Base-by-base conservation (phyloP, 2,113 vertebrate species). In the Rousettus leschenaultii region DNA sequence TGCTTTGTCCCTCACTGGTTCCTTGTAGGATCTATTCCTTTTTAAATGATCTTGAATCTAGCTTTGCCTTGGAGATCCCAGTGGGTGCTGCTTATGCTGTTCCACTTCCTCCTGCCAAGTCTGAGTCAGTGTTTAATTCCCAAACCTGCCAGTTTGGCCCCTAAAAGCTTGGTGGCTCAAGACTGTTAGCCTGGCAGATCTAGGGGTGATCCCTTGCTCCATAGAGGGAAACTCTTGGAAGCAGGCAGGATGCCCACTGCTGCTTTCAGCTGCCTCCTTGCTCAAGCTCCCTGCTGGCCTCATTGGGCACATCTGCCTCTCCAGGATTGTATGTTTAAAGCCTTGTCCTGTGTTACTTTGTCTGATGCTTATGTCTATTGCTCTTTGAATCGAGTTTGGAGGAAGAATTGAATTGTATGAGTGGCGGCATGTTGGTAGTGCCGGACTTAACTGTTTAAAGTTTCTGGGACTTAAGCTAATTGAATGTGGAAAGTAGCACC, bases 341-440 rank as follows among this genome's bases (percentile, higher is more conserved):
- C 91, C 43, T 87, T 78, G 93, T 95, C 40, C 61, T 75, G 40
- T 98, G 98, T 94, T 96, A 86, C 80, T 98, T 4, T 68, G 97
- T 97, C 90, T 94, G 95, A 1, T 15, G 84, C 95, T 97, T 87
- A 82, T 51, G 97, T 95, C 66, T 93, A 55, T 0, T 53, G 89
- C 96, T 98, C 96, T 98, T 97, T 98, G 98, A 99, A 99, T 98
- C 98, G 97, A 99, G 98, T 98, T 99, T 99, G 99, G 99, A 99
- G 98, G 99, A 99, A 99, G 98, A 97, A 96, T 63, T 96, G 97
- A 98, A 92, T 94, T 63, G 98, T 99, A 96, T 99, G 99, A 24
- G 97, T 99, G 99, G 98, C 98, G 99, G 99, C 99, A 99, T 98
- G 98, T 99, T 99, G 98, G 96, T 98, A 98, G 98, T 99, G 98